Evolutionary conservation across 2,113 vertebrate species (phyloP).

Genomic region (Crotalus helleri): DNA sequence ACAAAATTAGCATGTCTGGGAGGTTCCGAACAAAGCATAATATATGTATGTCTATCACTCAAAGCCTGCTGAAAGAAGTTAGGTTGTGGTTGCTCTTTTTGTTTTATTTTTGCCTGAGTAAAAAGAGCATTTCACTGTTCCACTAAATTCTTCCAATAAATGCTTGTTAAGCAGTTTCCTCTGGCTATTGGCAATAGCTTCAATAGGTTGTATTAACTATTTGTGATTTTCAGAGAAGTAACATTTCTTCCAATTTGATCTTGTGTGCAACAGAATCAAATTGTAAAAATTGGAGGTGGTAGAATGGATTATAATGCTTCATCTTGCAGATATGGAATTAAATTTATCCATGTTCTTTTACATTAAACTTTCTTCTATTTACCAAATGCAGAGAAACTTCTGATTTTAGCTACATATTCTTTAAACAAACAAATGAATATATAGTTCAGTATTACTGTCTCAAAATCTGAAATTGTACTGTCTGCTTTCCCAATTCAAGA

Average conservation of each 20-base stretch:
- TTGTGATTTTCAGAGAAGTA: background rate
- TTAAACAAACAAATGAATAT: background rate
- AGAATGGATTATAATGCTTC: background rate
- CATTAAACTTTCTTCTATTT: background rate
- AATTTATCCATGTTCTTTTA: background rate
- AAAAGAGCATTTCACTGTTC: constrained; percentile 54
- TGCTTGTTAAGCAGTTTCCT: constrained; percentile 31
- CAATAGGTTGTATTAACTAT: constrained; percentile 38
- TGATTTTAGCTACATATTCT: background rate
- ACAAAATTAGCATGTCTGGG: background rate
- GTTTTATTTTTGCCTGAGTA: constrained; percentile 29
- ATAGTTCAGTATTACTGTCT: background rate
- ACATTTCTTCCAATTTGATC: background rate
- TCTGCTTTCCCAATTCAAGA: background rate
- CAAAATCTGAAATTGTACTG: background rate
- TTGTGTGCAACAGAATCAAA: background rate
- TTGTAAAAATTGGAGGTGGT: background rate
- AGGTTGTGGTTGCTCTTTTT: background rate
- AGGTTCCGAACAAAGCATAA: background rate
- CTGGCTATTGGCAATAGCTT: constrained; percentile 42
- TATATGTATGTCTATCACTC: constrained; percentile 24
- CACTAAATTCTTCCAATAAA: constrained; percentile 45
- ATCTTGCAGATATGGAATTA: background rate
- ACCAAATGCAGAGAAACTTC: background rate
- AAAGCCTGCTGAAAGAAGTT: constrained; percentile 46